Base-by-base conservation (phyloP, 2,888 invertebrate species). In the Urechis unicinctus region DNA sequence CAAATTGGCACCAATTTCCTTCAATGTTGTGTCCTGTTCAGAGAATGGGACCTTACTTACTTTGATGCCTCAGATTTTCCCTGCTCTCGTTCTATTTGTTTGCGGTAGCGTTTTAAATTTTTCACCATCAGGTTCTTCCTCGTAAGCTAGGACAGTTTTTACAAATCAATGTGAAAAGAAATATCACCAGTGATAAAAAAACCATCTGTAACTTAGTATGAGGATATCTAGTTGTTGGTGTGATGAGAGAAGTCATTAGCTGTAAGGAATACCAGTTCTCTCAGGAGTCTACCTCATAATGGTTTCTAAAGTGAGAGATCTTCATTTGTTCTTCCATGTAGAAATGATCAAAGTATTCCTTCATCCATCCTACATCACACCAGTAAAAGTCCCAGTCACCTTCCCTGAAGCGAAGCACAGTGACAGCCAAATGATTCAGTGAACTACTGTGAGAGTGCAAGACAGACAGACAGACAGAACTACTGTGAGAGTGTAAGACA, bases 261-360 rank as follows among this genome's bases (percentile, higher is more conserved):
- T 13, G n/a, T 36, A 36, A 36, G 9, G 9, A n/a, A 36, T 36
- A 36, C 41, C 9, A 13, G n/a, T 13, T 36, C 9, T 36, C 9
- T n/a, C 9, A 36, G 9, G n/a, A 36, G 9, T 13, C 4, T 46
- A 76, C 75, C 71, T 78, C 84, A 68, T 82, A 83, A 68, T 83
- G 83, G 64, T 84, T 85, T 30, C 82, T 77, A 64, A 84, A 84
- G 67, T 84, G 84, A 21, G 82, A 81, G n/a, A 85, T 80, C 56
- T 78, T 77, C 67, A 83, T 83, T 52, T 78, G 78, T 61, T 79
- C 81, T 59, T 74, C 74, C 58, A 78, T 75, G 65, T 75, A 79
- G 62, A 72, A 75, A 55, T 78, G 70, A 65, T 81, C 78, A 65
- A 78, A 81, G 59, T 74, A 71, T 48, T 73, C 81, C 67, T 78